Conservation (phyloP, 2,797 vertebrate genomes). For the Rhinophrynus dorsalis region DNA sequence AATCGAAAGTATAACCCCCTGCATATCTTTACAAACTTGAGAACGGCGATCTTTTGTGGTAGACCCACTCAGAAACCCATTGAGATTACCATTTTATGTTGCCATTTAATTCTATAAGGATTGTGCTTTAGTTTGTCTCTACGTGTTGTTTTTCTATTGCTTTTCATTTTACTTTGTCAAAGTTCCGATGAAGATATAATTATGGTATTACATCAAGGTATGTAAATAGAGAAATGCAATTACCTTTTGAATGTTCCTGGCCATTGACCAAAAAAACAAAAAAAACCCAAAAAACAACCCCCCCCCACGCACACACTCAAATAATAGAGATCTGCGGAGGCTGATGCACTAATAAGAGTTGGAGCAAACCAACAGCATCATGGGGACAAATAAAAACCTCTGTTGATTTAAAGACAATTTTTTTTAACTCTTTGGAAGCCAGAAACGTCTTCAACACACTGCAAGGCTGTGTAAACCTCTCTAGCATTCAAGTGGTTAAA, state of each 20-base stretch:
- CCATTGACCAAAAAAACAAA: background rate
- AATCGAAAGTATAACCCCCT: conserved; percentile 15
- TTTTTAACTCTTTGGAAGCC: too few species aligned
- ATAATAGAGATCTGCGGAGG: too few species aligned
- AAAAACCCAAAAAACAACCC: too few species aligned
- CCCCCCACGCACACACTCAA: too few species aligned
- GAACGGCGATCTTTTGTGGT: conserved; percentile 15
- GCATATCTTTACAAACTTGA: conserved; percentile 31
- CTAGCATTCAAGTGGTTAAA: too few species aligned
- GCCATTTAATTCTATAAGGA: background rate
- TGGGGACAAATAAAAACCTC: too few species aligned
- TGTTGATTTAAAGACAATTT: too few species aligned
- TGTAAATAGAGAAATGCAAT: background rate
- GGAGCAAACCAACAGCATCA: too few species aligned
- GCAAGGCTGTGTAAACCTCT: too few species aligned
- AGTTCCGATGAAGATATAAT: conserved; percentile 26
- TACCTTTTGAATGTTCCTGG: background rate
- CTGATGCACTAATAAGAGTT: too few species aligned
- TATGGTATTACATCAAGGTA: background rate
- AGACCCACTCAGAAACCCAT: conserved; percentile 6
- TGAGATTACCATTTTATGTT: conserved; percentile 11
- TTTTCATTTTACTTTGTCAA: conserved; percentile 11
- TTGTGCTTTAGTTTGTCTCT: conserved; percentile 4
- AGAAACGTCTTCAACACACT: too few species aligned
- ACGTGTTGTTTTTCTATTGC: background rate